Base-by-base conservation (phyloP, 2,888 invertebrate genomes). In the Acanthosoma haemorrhoidale region DNA sequence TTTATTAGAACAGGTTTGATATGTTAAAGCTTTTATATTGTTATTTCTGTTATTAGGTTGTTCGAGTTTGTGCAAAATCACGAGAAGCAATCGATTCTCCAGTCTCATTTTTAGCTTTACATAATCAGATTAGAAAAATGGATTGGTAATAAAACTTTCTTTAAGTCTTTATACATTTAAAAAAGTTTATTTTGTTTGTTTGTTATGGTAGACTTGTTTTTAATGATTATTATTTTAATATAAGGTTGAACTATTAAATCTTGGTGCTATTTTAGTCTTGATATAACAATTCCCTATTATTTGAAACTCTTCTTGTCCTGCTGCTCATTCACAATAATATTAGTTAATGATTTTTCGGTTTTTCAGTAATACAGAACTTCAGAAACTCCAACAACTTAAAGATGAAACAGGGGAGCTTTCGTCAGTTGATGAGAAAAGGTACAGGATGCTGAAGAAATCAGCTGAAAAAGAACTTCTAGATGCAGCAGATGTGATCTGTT, bases 321-420 rank as follows among this genome's bases (percentile, higher is more conserved):
- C 8, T 36, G 8, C 8, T 36, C 8, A 36, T 36, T 36, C 43
- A 34, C n/a, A 11, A n/a, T 8, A 63, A 38, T 31, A 39, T 70
- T 4, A n/a, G 60, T 71, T 61, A 16, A 8, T 16, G 6, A 58
- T 39, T n/a, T n/a, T 66, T 39, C 16, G 13, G 8, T 58, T 16
- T 68, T 73, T n/a, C 71, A 77, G 77, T 51, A 77, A 77, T 91
- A 94, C 92, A 9, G 98, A 99, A 79, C 83, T 99, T 58, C 89
- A 94, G 76, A 99, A 99, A 76, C 83, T 99, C 71, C 97, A 98
- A 76, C 91, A 97, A 77, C 81, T 99, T 43, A 97, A 98, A 80
- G 98, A 99, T 79, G 99, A 99, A 80, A 96, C 97, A 0, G 99
- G 99, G 0, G 99, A 99, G 79, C 81, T 99, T 71, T 95, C 96